A percentile compares a stretch with the other conserved stretches of the same genome.
Evolutionary conservation across 1,140 invertebrate species (phyloP).

Genomic region (Magallana angulata): DNA sequence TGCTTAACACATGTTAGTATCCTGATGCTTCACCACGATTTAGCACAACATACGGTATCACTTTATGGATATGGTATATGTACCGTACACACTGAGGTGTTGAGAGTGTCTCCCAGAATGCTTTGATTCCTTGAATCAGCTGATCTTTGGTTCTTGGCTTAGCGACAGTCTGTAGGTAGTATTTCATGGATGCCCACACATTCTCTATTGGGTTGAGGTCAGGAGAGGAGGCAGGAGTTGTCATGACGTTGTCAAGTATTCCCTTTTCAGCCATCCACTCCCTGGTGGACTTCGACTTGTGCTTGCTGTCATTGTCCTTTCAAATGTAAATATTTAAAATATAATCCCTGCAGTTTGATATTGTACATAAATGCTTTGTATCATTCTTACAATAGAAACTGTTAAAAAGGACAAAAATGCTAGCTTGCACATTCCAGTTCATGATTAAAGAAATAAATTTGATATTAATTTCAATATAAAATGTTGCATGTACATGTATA

Average conservation of each 20-base stretch:
- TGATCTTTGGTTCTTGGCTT: constrained; percentile 52
- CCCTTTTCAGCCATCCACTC: constrained; percentile 11
- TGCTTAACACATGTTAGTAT: not conserved
- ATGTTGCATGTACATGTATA: not conserved
- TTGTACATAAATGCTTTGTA: no score
- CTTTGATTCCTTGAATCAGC: constrained; percentile 25
- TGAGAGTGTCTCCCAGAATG: constrained; percentile 30
- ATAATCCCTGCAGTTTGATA: not conserved
- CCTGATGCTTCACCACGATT: not conserved
- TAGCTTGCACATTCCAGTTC: no score
- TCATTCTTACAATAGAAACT: no score
- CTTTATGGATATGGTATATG: constrained; percentile 44
- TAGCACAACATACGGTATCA: constrained; percentile 31
- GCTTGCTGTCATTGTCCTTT: constrained; percentile 41
- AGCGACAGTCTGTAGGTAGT: not conserved
- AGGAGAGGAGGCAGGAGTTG: constrained; percentile 42
- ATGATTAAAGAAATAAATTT: not conserved
- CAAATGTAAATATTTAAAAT: not conserved
- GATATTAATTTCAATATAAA: not conserved
- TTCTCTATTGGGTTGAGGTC: constrained; percentile 59
- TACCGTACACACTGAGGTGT: constrained; percentile 1
- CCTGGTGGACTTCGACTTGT: not conserved
- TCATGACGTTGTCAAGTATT: not conserved
- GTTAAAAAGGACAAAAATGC: no score
- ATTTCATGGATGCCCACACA: constrained; percentile 24